Percentiles rank a stretch among this genome's conserved stretches.
phyloP scores from a whole-genome alignment of 2,888 invertebrate species.

The Ophioninae sp. region DNA sequence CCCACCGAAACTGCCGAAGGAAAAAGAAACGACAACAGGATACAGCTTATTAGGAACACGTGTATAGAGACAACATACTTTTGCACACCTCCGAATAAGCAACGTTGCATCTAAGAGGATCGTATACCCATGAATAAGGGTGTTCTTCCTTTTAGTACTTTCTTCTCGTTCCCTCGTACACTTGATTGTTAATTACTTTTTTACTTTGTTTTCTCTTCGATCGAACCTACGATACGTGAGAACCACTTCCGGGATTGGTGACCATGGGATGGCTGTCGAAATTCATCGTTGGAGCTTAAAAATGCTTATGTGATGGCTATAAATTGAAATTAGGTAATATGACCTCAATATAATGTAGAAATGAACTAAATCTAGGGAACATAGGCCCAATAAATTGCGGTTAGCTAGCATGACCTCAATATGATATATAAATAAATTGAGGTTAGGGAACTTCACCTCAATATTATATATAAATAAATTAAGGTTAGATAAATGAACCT shows the following conservation, averaged over 20 bases:
- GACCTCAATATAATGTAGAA: background rate
- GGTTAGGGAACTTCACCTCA: background rate
- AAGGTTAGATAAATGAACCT: too few species aligned
- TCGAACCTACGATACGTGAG: background rate
- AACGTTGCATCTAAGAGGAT: conserved; percentile 58
- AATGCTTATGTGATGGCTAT: too few species aligned
- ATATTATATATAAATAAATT: background rate
- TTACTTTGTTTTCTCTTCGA: background rate
- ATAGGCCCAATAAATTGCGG: too few species aligned
- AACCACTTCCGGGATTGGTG: background rate
- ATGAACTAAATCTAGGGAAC: too few species aligned
- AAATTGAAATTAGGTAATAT: background rate
- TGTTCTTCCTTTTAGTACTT: conserved; percentile 16
- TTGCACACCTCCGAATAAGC: conserved; percentile 61
- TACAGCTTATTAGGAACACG: conserved; percentile 12
- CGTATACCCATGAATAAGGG: conserved; percentile 29
- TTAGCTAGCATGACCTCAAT: background rate
- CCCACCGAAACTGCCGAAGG: conserved; percentile 23
- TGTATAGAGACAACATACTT: conserved; percentile 1
- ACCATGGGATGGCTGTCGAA: background rate
- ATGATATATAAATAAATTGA: background rate
- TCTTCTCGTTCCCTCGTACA: conserved; percentile 24
- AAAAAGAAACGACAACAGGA: conserved; percentile 61
- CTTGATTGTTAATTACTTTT: background rate
- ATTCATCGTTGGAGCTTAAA: background rate